These are phyloP conservation scores for Cynopterus sphinx DNA, from an alignment of 2,797 vertebrate genomes.

Conservation along the genomic window DNA sequence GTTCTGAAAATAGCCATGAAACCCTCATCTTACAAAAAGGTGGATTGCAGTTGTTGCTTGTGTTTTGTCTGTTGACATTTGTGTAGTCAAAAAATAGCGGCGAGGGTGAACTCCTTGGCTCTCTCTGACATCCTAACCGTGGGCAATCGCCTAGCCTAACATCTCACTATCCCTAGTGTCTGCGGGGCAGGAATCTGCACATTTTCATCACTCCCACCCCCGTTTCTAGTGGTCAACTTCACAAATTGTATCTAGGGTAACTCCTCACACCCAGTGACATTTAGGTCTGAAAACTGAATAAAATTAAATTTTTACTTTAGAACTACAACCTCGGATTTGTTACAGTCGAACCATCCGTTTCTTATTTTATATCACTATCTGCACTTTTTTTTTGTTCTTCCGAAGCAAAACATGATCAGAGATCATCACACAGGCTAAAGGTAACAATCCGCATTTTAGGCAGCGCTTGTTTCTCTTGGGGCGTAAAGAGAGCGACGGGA, in stretches of 20 bases:
- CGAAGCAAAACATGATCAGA: neutral
- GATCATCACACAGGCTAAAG: neutral
- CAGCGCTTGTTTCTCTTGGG: neutral
- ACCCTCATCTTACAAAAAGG: conserved; percentile 23
- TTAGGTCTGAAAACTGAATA: neutral
- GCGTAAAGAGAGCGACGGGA: neutral
- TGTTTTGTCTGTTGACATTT: neutral
- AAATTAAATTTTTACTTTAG: neutral
- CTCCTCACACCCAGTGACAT: neutral
- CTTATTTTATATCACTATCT: neutral
- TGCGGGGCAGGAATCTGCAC: neutral
- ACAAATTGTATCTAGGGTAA: neutral
- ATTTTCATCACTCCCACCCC: neutral
- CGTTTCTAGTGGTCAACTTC: neutral
- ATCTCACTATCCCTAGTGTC: neutral
- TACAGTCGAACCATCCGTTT: neutral
- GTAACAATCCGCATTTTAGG: neutral
- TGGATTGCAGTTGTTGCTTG: neutral
- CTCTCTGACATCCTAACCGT: neutral
- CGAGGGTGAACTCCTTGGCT: neutral
- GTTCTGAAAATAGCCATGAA: neutral
- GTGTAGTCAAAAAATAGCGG: neutral
- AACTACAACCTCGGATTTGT: neutral
- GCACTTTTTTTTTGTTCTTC: neutral
- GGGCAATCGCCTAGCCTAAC: neutral